These are phyloP conservation scores for Falco naumanni DNA, from an alignment of 2,797 vertebrate species.

Conservation along the genomic window DNA sequence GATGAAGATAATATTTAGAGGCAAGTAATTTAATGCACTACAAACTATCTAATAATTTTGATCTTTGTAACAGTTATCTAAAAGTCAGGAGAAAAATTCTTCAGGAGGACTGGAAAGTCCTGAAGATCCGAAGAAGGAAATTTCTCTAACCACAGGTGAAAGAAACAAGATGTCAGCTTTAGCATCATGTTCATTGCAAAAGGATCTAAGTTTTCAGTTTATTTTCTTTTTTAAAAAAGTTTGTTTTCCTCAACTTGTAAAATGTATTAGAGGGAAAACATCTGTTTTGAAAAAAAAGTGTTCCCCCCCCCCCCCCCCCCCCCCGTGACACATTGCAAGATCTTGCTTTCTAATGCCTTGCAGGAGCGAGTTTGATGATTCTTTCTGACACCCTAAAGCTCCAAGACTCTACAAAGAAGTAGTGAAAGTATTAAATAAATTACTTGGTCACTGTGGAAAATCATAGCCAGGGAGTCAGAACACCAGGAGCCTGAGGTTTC, in stretches of 20 bases:
- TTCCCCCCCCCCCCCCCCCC: no score
- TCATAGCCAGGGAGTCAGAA: not conserved
- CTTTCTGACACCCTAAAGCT: not conserved
- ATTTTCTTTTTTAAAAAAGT: not conserved
- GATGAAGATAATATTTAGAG: not conserved
- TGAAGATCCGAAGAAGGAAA: not conserved
- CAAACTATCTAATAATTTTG: not conserved
- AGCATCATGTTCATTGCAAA: not conserved
- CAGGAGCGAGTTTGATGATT: not conserved
- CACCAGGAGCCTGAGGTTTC: not conserved
- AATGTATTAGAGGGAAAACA: not conserved
- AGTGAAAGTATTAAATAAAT: constrained; percentile 32
- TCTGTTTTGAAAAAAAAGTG: not conserved
- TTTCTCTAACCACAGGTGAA: not conserved
- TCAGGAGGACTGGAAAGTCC: not conserved
- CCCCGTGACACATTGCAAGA: not conserved
- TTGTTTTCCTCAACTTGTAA: not conserved
- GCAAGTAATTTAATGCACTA: not conserved
- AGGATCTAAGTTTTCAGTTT: not conserved
- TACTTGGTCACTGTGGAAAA: not conserved
- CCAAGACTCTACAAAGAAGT: not conserved
- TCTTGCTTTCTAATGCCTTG: not conserved
- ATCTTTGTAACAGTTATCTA: not conserved
- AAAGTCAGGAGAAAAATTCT: not conserved
- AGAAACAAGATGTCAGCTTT: not conserved